Evolutionary conservation across 2,888 invertebrate genomes (phyloP), one percentile per base, ranked within the genome.

Genomic region (Steinernema hermaphroditum): DNA sequence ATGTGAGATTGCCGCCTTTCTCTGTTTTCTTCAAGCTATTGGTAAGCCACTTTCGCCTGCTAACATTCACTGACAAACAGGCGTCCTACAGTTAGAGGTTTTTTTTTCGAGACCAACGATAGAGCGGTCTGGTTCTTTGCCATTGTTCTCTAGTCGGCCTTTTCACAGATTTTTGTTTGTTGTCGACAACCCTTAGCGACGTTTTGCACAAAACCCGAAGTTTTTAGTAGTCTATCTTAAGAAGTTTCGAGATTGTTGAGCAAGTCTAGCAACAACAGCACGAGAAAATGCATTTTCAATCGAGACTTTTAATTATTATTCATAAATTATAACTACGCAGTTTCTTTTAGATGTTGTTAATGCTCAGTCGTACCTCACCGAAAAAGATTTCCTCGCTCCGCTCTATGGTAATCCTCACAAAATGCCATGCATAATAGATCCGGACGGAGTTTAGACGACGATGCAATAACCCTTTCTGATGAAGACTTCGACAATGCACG

Each of bases 401-500:
- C 62, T 80, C 0, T 74, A 80, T 72, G 80, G 80, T 78, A 22
- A 73, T 75, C 44, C 73, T 69, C 75, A n/a, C n/a, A n/a, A n/a
- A 46, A 19, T 8, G 19, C 9, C 22, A 50, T 16, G 43, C 43
- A 8, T 12, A 41, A 8, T 41, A 41, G 8, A 12, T 41, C 43
- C 43, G 27, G 14, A 49, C 16, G 22, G 27, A 37, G 46, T 14
- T 62, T 32, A 68, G 68, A 68, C 41, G 82, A 81, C 54, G 82
- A 80, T 74, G 80, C 74, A 27, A 76, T 78, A 19, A 75, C 77
- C 72, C 77, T 82, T 16, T 78, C 79, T 12, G 81, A 81, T 8
- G 72, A 71, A 19, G 85, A 85, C 70, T 85, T 85, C 73, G 74
- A 76, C 29, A 85, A 84, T 69, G 85, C 81, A 8, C 80, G 79